Percentiles rank a stretch among this genome's conserved stretches.
phyloP scores from a whole-genome alignment of 1,140 invertebrate species.

The Bombus consobrinus region DNA sequence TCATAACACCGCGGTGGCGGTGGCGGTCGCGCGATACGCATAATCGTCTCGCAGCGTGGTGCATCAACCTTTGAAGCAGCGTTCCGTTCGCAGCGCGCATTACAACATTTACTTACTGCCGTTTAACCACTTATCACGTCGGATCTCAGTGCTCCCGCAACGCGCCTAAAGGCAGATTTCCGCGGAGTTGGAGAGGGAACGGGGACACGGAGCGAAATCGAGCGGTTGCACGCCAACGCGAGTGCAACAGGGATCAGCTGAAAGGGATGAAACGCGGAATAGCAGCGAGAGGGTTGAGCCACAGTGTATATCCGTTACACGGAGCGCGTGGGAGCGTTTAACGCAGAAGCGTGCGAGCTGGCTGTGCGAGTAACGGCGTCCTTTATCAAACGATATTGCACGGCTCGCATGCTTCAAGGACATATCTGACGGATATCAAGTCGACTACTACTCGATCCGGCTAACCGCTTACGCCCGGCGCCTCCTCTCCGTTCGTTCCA shows the following conservation, averaged over 20 bases:
- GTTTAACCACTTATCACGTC: constrained; percentile 73
- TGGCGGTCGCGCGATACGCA: constrained; percentile 46
- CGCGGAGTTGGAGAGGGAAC: not conserved
- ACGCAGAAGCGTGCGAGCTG: constrained; percentile 49
- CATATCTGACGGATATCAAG: constrained; percentile 69
- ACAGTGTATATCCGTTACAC: constrained; percentile 62
- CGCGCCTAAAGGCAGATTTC: constrained; percentile 66
- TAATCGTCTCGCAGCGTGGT: constrained; percentile 48
- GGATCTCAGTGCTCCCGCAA: constrained; percentile 61
- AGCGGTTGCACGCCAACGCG: constrained; percentile 38
- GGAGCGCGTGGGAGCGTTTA: constrained; percentile 60
- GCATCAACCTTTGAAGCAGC: constrained; percentile 49
- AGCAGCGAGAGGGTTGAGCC: not conserved
- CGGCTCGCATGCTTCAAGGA: constrained; percentile 69
- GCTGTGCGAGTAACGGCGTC: constrained; percentile 46
- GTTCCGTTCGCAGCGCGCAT: constrained; percentile 30
- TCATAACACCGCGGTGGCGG: constrained; percentile 45
- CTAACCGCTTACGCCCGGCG: constrained; percentile 61
- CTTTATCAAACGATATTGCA: constrained; percentile 57
- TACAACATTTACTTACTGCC: constrained; percentile 70
- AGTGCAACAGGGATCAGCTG: constrained; percentile 52
- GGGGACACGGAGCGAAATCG: constrained; percentile 10
- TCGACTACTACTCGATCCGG: constrained; percentile 64
- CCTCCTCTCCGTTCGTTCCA: constrained; percentile 29
- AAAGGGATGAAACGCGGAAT: constrained; percentile 32